Conservation (phyloP, 2,888 invertebrate genomes). For the Ophion slaviceki region DNA sequence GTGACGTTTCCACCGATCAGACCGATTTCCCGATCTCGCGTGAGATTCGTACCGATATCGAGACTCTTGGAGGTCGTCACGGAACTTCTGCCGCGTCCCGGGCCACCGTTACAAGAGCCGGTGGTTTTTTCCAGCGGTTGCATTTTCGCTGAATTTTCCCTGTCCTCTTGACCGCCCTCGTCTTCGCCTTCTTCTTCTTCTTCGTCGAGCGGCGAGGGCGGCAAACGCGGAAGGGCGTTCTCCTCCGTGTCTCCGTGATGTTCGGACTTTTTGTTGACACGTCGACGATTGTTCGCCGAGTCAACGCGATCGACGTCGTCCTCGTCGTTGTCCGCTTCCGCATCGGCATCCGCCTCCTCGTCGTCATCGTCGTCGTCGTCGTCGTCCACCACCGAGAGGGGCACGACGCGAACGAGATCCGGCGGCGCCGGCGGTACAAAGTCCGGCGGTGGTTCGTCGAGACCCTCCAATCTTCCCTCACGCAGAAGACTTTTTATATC, state of each 20-base stretch:
- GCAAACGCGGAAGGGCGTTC: conserved; percentile 54
- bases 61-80: conserved; percentile 73
- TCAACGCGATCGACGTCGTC: conserved; percentile 32
- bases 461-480: conserved; percentile 86
- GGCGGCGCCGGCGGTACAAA: conserved; percentile 87
- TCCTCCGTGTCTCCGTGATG: conserved; percentile 22
- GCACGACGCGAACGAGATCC: conserved; percentile 88
- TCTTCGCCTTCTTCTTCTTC: conserved; percentile 61
- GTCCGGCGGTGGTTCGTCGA: conserved; percentile 85
- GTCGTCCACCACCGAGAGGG: conserved; percentile 87
- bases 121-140: conserved; percentile 27
- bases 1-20: conserved; percentile 39
- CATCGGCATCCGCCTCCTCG: conserved; percentile 84
- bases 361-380: conserved; percentile 85
- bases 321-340: conserved; percentile 80
- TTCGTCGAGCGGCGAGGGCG: conserved; percentile 55
- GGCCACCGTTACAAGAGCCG: conserved; percentile 75
- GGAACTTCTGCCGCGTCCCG: conserved; percentile 54
- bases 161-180: conserved; percentile 59
- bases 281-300: conserved; percentile 74
- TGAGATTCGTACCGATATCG: conserved; percentile 69
- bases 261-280: conserved; percentile 22
- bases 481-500: conserved; percentile 90
- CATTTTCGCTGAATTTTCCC: conserved; percentile 5
- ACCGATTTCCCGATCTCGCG: conserved; percentile 63